Conservation (phyloP, 2,113 vertebrate species). For the Gorsachius goisagi region DNA sequence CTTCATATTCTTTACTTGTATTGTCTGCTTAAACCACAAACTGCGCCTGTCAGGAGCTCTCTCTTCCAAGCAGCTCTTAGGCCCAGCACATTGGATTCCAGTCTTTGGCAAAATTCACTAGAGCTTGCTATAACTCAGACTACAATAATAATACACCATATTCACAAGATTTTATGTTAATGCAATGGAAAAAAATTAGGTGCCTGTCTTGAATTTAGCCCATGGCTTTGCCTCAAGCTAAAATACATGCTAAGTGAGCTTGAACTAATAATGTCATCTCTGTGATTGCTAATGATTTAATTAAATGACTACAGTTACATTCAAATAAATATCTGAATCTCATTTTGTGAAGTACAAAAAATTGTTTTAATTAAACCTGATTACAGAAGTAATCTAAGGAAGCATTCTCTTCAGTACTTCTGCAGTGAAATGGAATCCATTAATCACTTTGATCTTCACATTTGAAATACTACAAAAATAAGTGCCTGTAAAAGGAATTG, state of each 20-base stretch:
- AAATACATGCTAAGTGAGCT: constrained; percentile 3
- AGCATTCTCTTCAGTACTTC: constrained; percentile 28
- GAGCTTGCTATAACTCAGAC: neutral
- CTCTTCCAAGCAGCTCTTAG: neutral
- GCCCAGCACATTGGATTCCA: neutral
- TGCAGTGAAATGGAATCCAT: constrained; percentile 50
- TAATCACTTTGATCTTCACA: constrained; percentile 43
- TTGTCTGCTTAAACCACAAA: neutral
- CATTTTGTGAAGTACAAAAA: constrained; percentile 46
- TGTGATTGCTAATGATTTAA: constrained; percentile 62
- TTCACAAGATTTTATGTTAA: neutral
- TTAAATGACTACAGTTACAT: constrained; percentile 49
- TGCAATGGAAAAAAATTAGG: neutral
- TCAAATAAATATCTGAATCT: constrained; percentile 67
- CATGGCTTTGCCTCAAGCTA: constrained; percentile 40
- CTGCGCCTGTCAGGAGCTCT: neutral
- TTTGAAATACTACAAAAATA: constrained; percentile 43
- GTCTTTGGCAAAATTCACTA: neutral
- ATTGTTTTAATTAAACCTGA: constrained; percentile 62
- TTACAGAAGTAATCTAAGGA: constrained; percentile 41
- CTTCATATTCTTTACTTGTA: neutral
- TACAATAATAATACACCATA: neutral
- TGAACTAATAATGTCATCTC: constrained; percentile 51
- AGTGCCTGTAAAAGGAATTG: constrained; percentile 12
- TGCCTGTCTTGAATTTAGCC: constrained; percentile 10